Conservation (phyloP, 2,797 vertebrate species). For the Labroides dimidiatus region DNA sequence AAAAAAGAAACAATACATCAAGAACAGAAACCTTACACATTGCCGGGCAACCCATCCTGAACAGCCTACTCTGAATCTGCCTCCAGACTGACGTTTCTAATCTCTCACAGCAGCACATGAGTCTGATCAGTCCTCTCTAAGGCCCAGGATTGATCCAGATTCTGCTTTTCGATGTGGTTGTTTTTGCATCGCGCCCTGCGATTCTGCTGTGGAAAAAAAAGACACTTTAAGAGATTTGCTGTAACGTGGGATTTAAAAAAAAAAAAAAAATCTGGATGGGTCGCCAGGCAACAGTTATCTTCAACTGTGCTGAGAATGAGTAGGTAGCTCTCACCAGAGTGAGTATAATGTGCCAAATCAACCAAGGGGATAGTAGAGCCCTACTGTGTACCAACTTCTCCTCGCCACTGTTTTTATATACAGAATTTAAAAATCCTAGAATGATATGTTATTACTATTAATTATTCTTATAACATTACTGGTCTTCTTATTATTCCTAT, state of each 20-base stretch:
- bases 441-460: conserved; percentile 81
- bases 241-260: conserved; percentile 32
- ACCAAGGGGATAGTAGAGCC: conserved; percentile 74
- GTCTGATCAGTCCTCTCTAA: conserved; percentile 10
- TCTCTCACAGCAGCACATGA: conserved; percentile 24
- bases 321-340: conserved; percentile 69
- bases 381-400: conserved; percentile 81
- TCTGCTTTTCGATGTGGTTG: conserved; percentile 18
- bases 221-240: conserved; percentile 19
- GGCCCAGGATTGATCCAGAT: conserved; percentile 4
- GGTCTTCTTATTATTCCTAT: conserved; percentile 81
- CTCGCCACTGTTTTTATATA: conserved; percentile 82
- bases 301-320: conserved; percentile 68
- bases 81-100: conserved; percentile 34
- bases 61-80: conserved; percentile 45
- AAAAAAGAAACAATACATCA: conserved; percentile 47
- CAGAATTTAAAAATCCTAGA: conserved; percentile 76
- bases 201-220: conserved; percentile 12
- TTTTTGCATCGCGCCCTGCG: conserved; percentile 25
- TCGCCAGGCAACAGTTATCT: conserved; percentile 62
- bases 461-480: conserved; percentile 79
- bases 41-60: conserved; percentile 65
- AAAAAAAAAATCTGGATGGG: conserved; percentile 58
- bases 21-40: conserved; percentile 66
- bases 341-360: conserved; percentile 85